These are phyloP conservation scores for Lepidotrigona ventralis DNA, from an alignment of 1,140 invertebrate species.

Conservation along the genomic window DNA sequence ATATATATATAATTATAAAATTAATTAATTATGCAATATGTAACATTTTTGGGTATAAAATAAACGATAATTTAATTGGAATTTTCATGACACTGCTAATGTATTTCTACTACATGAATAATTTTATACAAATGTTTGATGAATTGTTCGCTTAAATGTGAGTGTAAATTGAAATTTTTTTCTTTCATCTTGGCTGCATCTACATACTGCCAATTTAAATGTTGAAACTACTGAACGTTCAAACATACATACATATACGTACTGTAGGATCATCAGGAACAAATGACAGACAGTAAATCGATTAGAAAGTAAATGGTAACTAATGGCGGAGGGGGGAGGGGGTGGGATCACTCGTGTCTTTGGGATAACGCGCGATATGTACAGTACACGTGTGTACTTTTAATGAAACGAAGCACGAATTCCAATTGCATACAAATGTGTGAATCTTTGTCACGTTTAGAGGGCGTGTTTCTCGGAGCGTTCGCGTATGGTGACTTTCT, in stretches of 20 bases:
- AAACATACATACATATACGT: neutral
- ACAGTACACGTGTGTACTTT: neutral
- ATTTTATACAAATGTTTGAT: conserved; percentile 6
- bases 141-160: neutral
- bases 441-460: neutral
- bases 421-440: neutral
- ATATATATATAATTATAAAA: no score
- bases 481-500: conserved; percentile 62
- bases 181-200: neutral
- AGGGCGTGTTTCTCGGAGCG: conserved; percentile 70
- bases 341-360: neutral
- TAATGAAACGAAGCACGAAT: no score
- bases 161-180: neutral
- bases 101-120: conserved; percentile 26
- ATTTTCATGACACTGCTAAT: conserved; percentile 3
- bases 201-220: neutral
- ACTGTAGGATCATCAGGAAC: neutral
- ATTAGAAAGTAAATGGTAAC: neutral
- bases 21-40: no score
- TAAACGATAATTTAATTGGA: neutral
- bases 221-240: neutral
- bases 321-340: no score
- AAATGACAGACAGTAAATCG: neutral
- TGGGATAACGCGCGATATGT: neutral
- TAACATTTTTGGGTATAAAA: conserved; percentile 3